Evolutionary conservation across 2,797 vertebrate genomes (phyloP).

Genomic region (Sphenodon punctatus): DNA sequence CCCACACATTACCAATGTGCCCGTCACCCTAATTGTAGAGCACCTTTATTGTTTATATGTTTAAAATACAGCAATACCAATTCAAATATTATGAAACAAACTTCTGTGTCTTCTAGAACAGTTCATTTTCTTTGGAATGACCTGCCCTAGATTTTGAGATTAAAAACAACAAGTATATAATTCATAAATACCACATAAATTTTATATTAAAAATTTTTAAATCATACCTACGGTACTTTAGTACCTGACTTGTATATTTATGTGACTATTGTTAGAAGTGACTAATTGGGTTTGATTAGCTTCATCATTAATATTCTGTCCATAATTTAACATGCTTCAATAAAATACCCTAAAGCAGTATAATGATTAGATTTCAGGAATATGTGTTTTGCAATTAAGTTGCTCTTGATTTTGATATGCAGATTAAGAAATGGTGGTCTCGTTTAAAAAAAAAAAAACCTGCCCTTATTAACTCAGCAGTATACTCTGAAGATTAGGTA

Average conservation of each 20-base stretch:
- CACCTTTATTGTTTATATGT: accelerated
- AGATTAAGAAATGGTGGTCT: conserved; percentile 87
- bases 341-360: conserved; percentile 88
- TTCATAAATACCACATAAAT: conserved; percentile 74
- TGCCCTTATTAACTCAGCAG: conserved; percentile 87
- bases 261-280: conserved; percentile 88
- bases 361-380: conserved; percentile 89
- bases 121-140: conserved; percentile 60
- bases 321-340: conserved; percentile 88
- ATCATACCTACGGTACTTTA: conserved; percentile 72
- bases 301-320: conserved; percentile 88
- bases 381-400: conserved; percentile 90
- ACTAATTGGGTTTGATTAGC: conserved; percentile 89
- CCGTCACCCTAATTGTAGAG: not conserved
- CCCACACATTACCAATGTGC: not conserved
- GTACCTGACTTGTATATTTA: conserved; percentile 88
- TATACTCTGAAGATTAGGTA: conserved; percentile 85
- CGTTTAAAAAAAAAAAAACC: conserved; percentile 78
- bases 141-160: conserved; percentile 64
- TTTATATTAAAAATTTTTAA: conserved; percentile 72
- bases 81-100: conserved; percentile 50
- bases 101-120: conserved; percentile 46
- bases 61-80: conserved; percentile 36
- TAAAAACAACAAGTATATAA: conserved; percentile 69
- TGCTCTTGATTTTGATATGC: conserved; percentile 89